Conservation (phyloP, 2,797 vertebrate species). For the Sylvia borin region DNA sequence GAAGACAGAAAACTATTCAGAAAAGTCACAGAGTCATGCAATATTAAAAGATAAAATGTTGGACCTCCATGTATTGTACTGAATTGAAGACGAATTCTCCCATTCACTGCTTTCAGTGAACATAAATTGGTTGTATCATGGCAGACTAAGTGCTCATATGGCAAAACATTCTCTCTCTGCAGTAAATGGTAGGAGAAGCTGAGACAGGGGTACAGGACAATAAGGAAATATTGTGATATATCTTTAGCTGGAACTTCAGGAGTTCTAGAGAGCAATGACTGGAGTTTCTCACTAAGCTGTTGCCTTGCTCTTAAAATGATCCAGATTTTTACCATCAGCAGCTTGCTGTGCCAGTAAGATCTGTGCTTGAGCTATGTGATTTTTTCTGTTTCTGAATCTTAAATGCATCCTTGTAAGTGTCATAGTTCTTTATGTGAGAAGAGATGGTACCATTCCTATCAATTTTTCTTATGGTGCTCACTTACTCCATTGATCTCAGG, state of each 20-base stretch:
- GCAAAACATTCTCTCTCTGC: neutral
- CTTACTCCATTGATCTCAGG: rapidly evolving
- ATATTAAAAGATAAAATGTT: neutral
- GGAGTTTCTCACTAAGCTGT: neutral
- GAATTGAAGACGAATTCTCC: neutral
- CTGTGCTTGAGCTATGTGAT: neutral
- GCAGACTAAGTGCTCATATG: neutral
- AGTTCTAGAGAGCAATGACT: neutral
- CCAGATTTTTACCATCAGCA: neutral
- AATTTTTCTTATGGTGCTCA: neutral
- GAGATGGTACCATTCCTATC: neutral
- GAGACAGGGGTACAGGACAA: neutral
- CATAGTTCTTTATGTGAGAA: neutral
- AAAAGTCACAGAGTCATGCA: neutral
- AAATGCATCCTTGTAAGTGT: neutral
- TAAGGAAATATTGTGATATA: neutral
- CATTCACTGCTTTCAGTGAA: neutral
- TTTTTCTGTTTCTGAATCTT: neutral
- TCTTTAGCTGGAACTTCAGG: neutral
- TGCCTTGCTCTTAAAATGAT: neutral
- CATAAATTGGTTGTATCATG: rapidly evolving
- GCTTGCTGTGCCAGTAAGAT: neutral
- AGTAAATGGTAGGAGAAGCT: neutral
- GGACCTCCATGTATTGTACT: neutral
- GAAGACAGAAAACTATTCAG: neutral